Conservation (phyloP, 1,140 invertebrate species). For the Pachypsylla venusta region DNA sequence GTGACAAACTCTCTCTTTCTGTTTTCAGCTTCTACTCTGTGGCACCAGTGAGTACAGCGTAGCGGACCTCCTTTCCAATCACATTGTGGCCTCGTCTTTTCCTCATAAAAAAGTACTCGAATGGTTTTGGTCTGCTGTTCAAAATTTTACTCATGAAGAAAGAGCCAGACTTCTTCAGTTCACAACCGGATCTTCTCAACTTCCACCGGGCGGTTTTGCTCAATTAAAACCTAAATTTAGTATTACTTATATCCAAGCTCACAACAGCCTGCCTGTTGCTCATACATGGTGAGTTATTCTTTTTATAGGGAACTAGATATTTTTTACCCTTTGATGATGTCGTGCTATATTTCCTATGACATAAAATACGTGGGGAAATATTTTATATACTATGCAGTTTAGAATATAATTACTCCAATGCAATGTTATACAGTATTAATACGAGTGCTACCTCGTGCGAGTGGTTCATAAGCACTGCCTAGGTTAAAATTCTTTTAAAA, state of each 20-base stretch:
- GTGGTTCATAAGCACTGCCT: too few species aligned
- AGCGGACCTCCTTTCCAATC: constrained; percentile 73
- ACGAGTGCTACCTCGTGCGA: too few species aligned
- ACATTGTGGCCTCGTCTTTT: constrained; percentile 68
- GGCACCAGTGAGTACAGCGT: constrained; percentile 87
- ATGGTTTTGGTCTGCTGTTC: constrained; percentile 91
- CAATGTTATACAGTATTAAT: too few species aligned
- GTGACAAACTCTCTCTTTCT: constrained; percentile 25
- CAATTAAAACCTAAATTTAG: constrained; percentile 83
- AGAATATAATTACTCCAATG: too few species aligned
- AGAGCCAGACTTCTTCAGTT: constrained; percentile 87
- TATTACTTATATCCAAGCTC: constrained; percentile 74
- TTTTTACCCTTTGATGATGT: too few species aligned
- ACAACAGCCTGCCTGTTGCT: constrained; percentile 78
- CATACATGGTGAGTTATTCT: constrained; percentile 64
- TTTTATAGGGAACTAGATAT: too few species aligned
- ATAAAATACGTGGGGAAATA: too few species aligned
- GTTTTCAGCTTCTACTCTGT: constrained; percentile 64
- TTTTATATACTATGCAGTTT: too few species aligned
- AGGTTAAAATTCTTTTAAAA: too few species aligned
- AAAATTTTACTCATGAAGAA: constrained; percentile 82
- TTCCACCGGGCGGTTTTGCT: constrained; percentile 75
- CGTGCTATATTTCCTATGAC: too few species aligned
- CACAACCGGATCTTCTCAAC: constrained; percentile 81
- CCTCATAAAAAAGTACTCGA: constrained; percentile 59